A percentile compares a stretch with the other conserved stretches of the same genome.
Conservation (phyloP, 2,888 invertebrate species). For the Hylaea fasciaria region DNA sequence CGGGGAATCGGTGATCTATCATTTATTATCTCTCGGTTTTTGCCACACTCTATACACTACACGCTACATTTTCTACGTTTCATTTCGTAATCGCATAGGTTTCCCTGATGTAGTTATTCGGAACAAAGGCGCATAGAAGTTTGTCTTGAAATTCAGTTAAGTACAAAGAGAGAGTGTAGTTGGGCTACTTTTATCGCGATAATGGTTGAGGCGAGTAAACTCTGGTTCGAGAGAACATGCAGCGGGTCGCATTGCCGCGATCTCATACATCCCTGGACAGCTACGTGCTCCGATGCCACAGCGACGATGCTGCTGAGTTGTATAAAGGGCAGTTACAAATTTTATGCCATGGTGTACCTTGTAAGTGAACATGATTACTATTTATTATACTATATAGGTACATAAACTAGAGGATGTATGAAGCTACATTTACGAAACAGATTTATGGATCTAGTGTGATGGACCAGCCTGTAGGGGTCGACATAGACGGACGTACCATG, state of each 20-base stretch:
- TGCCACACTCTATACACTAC: neutral
- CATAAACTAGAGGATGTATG: too few relatives aligned
- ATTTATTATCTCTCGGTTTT: neutral
- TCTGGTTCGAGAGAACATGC: constrained; percentile 77
- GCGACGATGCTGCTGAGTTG: constrained; percentile 72
- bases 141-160: neutral
- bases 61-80: neutral
- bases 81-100: neutral
- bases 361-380: constrained; percentile 64
- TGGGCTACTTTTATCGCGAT: constrained; percentile 4
- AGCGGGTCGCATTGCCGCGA: constrained; percentile 64
- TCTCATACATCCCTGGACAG: constrained; percentile 81
- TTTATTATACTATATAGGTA: too few relatives aligned
- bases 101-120: neutral
- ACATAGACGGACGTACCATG: too few relatives aligned
- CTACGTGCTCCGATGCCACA: constrained; percentile 72
- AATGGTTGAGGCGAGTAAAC: constrained; percentile 81
- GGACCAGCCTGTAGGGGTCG: too few relatives aligned
- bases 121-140: neutral
- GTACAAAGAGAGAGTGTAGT: neutral
- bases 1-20: neutral
- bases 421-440: too few relatives aligned
- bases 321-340: constrained; percentile 79
- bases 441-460: too few relatives aligned
- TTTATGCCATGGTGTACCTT: constrained; percentile 81